Base-by-base conservation (phyloP, 1,140 invertebrate species). In the Drosophila nigromelanica region DNA sequence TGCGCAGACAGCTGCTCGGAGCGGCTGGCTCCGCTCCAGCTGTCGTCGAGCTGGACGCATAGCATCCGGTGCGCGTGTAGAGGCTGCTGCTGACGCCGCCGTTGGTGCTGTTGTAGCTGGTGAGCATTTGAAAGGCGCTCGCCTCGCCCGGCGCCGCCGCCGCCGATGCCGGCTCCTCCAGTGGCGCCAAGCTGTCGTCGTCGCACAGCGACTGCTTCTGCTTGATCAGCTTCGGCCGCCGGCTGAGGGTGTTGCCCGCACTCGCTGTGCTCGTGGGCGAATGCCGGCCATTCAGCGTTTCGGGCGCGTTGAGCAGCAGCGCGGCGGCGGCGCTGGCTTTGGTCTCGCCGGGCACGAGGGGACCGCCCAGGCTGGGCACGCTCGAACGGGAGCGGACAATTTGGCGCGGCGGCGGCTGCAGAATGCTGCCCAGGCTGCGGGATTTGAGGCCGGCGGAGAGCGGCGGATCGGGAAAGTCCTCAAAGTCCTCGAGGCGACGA, bases 151-250 rank as follows among this genome's bases (percentile, higher is more conserved):
- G 5, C 33, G 33, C 33, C 33, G 8, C 8, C 33, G 0, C 3
- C 8, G 67, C 35, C 5, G 59, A n/a, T 10, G 18, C 33, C 4
- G 40, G 11, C 21, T 82, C 79, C 37, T 59, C 52, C 70, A 70
- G 71, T 64, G 91, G 86, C 62, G 68, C 64, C 59, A 90, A 76
- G 14, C 52, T 67, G 67, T 95, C 94, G 55, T 95, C 95, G 76
- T 95, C 95, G 80, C 95, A 95, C 7, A 96, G 93, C 1, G 95
- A 96, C 91, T 96, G 95, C 91, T 96, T 96, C 89, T 96, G 96
- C 92, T 96, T 96, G n/a, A 96, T 95, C 14, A 96, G 92, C 81
- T 94, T 94, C 1, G 95, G 95, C 5, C 91, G 76, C 2, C 91
- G 75, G 18, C 69, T 74, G 3, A 91, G 69, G 1, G 90, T 77